Evolutionary conservation across 2,797 vertebrate genomes (phyloP), one percentile per base, ranked within the genome.

Genomic region (Pangasius krempfi): DNA sequence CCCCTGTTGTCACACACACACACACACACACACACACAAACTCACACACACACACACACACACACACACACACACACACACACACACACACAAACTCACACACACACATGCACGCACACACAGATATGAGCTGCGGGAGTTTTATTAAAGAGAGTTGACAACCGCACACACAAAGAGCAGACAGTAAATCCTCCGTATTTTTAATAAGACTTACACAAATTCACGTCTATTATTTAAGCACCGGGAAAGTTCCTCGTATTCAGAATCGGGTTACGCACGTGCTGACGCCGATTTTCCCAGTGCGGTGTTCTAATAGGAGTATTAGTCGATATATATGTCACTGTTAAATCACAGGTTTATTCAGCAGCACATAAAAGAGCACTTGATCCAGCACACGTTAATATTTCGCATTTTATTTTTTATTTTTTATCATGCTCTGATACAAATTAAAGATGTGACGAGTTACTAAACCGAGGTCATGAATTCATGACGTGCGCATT

Each of bases 61-160:
- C 89, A 86, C 87, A 86, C 87, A 60, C 79, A 37, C 56, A 82
- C 79, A 6, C 80, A 84, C 86, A 84, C 84, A 87, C 88, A 86
- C 80, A 87, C 84, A 87, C 84, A 87, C 88, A 87, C 84, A 86
- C 84, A 87, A 86, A 85, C 89, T 84, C 87, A 86, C 87, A 60
- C 79, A 37, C 56, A 82, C 79, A 6, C 80, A 84, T 83, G 84
- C 84, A 87, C 88, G 83, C 80, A 87, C 84, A 87, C 84, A 87
- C 88, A 87, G 80, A 89, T 89, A 90, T 60, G 86, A 91, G 87
- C 91, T 90, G 87, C 86, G 3, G 90, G 90, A 89, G 90, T 90
- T 92, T 92, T 92, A 92, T 89, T 92, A 90, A 88, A 91, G 58
- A 86, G 52, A 90, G 81, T 75, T 90, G 89, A 92, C 89, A 92